phyloP scores from a whole-genome alignment of 2,797 vertebrate genomes.

The Megalops cyprinoides region DNA sequence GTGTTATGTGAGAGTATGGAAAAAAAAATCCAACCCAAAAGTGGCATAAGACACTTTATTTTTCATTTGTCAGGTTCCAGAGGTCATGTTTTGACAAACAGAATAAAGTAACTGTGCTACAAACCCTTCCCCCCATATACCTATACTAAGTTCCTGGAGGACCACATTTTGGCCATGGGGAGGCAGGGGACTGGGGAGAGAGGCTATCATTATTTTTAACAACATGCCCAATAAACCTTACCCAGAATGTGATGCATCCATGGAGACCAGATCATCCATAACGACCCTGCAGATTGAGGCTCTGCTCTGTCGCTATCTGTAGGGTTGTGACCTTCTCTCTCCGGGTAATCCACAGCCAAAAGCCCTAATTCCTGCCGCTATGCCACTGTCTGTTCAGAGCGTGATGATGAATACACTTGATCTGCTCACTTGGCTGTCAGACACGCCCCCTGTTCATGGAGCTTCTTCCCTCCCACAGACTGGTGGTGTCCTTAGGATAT shows the following conservation, averaged over 20 bases:
- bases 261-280: not conserved
- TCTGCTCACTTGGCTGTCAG: not conserved
- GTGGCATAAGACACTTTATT: too few relatives aligned
- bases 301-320: constrained; percentile 76
- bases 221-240: too few relatives aligned
- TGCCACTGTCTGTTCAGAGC: constrained; percentile 73
- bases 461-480: not conserved
- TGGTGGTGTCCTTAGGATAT: constrained; percentile 1
- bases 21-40: too few relatives aligned
- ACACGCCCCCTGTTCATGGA: not conserved
- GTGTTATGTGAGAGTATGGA: too few relatives aligned
- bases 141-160: too few relatives aligned
- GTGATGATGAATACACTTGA: constrained; percentile 76
- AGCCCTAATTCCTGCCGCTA: constrained; percentile 85
- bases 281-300: not conserved
- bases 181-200: too few relatives aligned
- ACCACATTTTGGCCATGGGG: too few relatives aligned
- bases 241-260: not conserved
- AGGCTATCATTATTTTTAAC: too few relatives aligned
- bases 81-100: too few relatives aligned
- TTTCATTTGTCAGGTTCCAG: too few relatives aligned
- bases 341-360: constrained; percentile 86
- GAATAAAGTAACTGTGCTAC: too few relatives aligned
- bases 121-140: too few relatives aligned
- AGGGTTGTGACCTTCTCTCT: constrained; percentile 87